Conservation (phyloP, 1,140 invertebrate species). For the Tachypleus tridentatus region DNA sequence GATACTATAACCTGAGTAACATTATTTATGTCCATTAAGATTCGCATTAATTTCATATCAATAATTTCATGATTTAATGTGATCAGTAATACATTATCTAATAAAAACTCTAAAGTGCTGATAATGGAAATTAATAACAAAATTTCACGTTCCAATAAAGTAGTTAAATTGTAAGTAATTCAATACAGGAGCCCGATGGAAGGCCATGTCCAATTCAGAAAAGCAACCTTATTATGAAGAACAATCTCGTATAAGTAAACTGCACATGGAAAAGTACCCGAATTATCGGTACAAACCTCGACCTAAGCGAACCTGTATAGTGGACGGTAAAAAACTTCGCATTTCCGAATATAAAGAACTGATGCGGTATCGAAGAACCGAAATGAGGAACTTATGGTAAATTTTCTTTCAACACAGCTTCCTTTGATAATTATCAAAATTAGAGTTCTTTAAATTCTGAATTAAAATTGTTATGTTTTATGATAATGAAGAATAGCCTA, state of each 20-base stretch:
- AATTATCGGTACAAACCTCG: conserved; percentile 43
- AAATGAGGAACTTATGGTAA: conserved; percentile 27
- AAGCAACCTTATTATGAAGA: conserved; percentile 50
- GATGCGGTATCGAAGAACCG: conserved; percentile 25
- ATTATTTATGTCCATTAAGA: too few relatives aligned
- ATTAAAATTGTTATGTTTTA: background rate
- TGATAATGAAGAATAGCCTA: background rate
- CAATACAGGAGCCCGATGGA: conserved; percentile 43
- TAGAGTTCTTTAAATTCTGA: background rate
- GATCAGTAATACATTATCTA: too few relatives aligned
- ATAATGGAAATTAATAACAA: too few relatives aligned
- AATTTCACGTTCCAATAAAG: too few relatives aligned
- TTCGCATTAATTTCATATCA: too few relatives aligned
- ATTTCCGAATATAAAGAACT: conserved; percentile 30
- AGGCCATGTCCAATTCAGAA: conserved; percentile 45
- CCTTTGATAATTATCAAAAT: background rate
- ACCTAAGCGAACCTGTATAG: conserved; percentile 46
- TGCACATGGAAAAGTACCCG: conserved; percentile 49
- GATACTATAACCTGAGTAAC: too few relatives aligned
- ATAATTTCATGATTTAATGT: too few relatives aligned
- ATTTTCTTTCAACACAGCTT: background rate
- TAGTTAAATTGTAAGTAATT: background rate
- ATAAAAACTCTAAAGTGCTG: too few relatives aligned
- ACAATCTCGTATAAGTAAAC: conserved; percentile 45
- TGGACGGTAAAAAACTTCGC: conserved; percentile 46